Evolutionary conservation across 2,888 invertebrate genomes (phyloP), one percentile per base, ranked within the genome.

Genomic region (Caenorhabditis imperialis): DNA sequence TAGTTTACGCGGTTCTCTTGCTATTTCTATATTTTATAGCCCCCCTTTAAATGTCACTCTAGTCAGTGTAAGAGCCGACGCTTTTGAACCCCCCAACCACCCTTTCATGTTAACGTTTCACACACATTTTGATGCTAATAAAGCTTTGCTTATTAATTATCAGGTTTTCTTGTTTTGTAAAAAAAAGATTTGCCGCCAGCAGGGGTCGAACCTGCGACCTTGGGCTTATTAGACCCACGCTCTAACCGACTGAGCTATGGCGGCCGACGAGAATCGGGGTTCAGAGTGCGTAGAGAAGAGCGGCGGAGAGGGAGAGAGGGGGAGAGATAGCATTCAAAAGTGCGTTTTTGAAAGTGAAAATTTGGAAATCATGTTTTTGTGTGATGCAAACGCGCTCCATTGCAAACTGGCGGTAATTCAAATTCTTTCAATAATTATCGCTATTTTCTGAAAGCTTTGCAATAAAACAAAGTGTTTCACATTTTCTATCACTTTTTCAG

Each of bases 171-270:
- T 30, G 30, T 30, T 30, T 30, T 30, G 6, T 8, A 14, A 7
- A 44, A 80, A 85, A 82, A 80, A 60, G 16, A 70, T 84, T 83
- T 86, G 86, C 85, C 85, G 83, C 83, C 82, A 83, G 81, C 82
- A 86, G 85, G 84, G 85, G 84, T 86, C 84, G 85, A 85, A 85
- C 85, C 85, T 85, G 83, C 81, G 85, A 85, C 85, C 85, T 84
- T 85, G 83, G 85, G 85, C 85, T 85, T 85, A 85, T 85, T 85
- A 85, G 85, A 85, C 85, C 85, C 83, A 85, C 85, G 85, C 85
- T 85, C 85, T 85, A 85, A 85, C 85, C 85, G 82, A 85, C 85
- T 85, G 85, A 85, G 84, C 85, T 85, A 85, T 84, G 81, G 81
- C 84, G 81, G 84, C 81, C 30, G 30, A 30, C 30, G 10, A 6